Evolutionary conservation across 1,140 invertebrate species (phyloP).

Genomic region (Meteorus sp.): DNA sequence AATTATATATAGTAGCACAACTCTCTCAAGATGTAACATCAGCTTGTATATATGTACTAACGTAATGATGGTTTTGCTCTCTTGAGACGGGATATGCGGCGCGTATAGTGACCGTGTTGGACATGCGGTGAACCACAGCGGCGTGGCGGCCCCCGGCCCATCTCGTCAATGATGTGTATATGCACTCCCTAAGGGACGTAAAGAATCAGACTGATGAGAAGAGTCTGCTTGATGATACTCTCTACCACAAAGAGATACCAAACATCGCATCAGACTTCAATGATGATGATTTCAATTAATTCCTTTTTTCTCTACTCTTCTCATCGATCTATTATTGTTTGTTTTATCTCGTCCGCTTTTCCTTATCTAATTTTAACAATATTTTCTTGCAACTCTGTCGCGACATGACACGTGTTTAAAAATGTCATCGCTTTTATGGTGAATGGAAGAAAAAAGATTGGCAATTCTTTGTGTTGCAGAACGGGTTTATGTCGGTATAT

Average conservation of each 20-base stretch:
- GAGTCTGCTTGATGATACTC: background rate
- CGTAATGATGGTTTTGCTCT: slow-evolving; percentile 53
- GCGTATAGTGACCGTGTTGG: slow-evolving; percentile 47
- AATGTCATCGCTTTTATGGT: too few species aligned
- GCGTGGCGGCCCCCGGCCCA: slow-evolving; percentile 34
- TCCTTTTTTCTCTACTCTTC: background rate
- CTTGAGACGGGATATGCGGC: slow-evolving; percentile 34
- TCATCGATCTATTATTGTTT: background rate
- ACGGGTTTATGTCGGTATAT: too few species aligned
- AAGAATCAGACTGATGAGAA: background rate
- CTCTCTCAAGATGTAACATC: slow-evolving; percentile 25
- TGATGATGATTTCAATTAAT: slow-evolving; percentile 1
- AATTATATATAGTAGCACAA: slow-evolving; percentile 2
- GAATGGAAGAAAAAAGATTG: too few species aligned
- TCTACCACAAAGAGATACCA: too few species aligned
- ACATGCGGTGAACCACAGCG: slow-evolving; percentile 57
- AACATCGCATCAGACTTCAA: background rate
- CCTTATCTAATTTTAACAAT: too few species aligned
- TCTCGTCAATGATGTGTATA: slow-evolving; percentile 4
- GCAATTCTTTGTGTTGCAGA: too few species aligned
- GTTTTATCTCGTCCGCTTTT: background rate
- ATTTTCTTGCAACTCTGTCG: too few species aligned
- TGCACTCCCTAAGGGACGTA: slow-evolving; percentile 9
- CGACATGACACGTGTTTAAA: too few species aligned
- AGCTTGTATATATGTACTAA: slow-evolving; percentile 47